Evolutionary conservation across 2,113 vertebrate species (phyloP), one percentile per base, ranked within the genome.

Genomic region (Lathamus discolor): DNA sequence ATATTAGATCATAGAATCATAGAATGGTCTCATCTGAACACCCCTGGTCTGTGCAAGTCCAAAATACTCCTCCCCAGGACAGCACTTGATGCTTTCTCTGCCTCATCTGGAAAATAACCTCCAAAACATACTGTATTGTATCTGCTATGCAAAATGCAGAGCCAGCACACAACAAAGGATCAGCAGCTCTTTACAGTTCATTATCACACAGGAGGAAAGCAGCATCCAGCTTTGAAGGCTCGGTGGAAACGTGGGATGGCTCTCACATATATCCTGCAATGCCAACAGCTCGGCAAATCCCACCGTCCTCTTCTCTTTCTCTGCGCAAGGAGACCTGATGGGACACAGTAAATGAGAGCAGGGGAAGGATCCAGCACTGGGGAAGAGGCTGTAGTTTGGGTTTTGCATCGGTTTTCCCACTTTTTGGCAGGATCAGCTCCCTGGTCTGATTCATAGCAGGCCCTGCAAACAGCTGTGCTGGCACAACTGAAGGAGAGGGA

Each of bases 401-500:
- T 1, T 35, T 57, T 35, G 41, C 46, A 41, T 61, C 74, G 39
- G 75, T 29, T 90, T 84, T 54, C 64, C n/a, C 13, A 23, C 22
- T 28, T 28, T 85, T 73, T 88, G 80, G 59, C 88, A 85, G 69
- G 74, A 84, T 91, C 74, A 76, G 79, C 74, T 87, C 74, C 51
- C 63, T 1, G 7, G 39, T 54, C 79, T 91, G 68, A 61, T 62
- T 87, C 74, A 19, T 57, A 66, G 63, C 4, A 0, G 55, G 90
- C 55, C 22, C 35, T 37, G 74, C 91, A 77, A 67, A 57, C 83
- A 91, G 87, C 94, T 93, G 83, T 72, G 79, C 52, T 88, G 91
- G 94, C 91, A 91, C 69, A 68, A 63, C 29, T 20, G 33, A 43
- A 63, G 80, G 69, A 82, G 80, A 73, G 70, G 88, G 80, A 91